phyloP scores from a whole-genome alignment of 2,797 vertebrate genomes.

The Zalophus californianus region DNA sequence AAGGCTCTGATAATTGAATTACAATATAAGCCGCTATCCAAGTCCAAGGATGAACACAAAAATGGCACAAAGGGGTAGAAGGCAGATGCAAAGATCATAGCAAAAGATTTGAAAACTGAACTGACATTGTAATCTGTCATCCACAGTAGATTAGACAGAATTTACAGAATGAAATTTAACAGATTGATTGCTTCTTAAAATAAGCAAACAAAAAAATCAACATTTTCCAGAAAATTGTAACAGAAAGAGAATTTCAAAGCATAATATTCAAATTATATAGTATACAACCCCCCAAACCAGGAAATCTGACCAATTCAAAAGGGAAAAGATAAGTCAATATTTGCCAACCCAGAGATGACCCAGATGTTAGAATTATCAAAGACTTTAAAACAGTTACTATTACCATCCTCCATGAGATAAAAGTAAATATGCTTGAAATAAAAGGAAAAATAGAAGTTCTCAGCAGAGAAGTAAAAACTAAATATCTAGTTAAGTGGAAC shows the following conservation, averaged over 20 bases:
- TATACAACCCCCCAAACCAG: not conserved
- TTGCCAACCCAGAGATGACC: not conserved
- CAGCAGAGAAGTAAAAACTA: not conserved
- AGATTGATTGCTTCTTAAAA: not conserved
- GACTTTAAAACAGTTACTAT: not conserved
- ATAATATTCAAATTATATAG: not conserved
- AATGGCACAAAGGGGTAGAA: not conserved
- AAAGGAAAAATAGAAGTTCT: not conserved
- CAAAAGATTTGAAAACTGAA: not conserved
- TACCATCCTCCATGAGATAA: not conserved
- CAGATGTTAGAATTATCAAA: not conserved
- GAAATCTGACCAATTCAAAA: not conserved
- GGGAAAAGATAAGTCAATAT: not conserved
- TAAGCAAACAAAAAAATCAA: not conserved
- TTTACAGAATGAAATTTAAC: not conserved
- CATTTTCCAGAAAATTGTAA: not conserved
- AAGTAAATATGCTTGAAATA: not conserved
- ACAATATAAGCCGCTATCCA: not conserved
- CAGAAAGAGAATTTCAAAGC: not conserved
- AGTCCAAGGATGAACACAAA: not conserved
- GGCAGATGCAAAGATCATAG: not conserved
- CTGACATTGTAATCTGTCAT: not conserved
- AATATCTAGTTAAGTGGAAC: not conserved
- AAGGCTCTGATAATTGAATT: not conserved
- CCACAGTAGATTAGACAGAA: not conserved